Base-by-base conservation (phyloP, 2,888 invertebrate species). In the Clostera curtula region DNA sequence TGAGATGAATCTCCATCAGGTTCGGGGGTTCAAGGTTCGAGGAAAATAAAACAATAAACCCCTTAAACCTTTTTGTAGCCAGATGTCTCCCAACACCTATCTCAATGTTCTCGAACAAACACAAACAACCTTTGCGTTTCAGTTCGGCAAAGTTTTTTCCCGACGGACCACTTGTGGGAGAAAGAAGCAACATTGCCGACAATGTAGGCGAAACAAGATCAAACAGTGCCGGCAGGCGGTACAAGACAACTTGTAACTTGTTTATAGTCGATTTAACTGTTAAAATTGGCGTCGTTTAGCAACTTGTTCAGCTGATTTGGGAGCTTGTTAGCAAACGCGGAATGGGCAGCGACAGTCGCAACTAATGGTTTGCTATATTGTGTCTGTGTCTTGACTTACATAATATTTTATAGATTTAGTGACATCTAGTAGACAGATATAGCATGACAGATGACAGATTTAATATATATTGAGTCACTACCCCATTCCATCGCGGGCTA, bases 171-270 rank as follows among this genome's bases (percentile, higher is more conserved):
- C 19, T 38, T 31, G 25, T 15, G 23, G 13, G 31, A 26, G 6
- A 29, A 28, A 29, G 16, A 21, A 19, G 17, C 16, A 20, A n/a
- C 25, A 29, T 10, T 18, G 25, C 13, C 22, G 26, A 16, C 21
- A 26, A 22, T 22, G 24, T 27, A 5, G 31, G 16, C 22, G 27
- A 27, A 40, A 40, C 25, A 29, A 40, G 37, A 34, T 43, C 33
- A 34, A 31, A 28, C 40, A 32, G 25, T 19, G 27, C 8, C 17
- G 10, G 3, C 19, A 5, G n/a, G n/a, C n/a, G n/a, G n/a, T 24
- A 12, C 27, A 23, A 13, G 29, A 29, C 27, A 40, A 36, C 36
- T 40, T 34, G 25, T 26, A 37, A 43, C 36, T 31, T 29, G 35
- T 43, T 40, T 27, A 11, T 30, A 27, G 20, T 27, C 34, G 31